Conservation (phyloP, 2,888 invertebrate genomes). For the Rotaria sp. region DNA sequence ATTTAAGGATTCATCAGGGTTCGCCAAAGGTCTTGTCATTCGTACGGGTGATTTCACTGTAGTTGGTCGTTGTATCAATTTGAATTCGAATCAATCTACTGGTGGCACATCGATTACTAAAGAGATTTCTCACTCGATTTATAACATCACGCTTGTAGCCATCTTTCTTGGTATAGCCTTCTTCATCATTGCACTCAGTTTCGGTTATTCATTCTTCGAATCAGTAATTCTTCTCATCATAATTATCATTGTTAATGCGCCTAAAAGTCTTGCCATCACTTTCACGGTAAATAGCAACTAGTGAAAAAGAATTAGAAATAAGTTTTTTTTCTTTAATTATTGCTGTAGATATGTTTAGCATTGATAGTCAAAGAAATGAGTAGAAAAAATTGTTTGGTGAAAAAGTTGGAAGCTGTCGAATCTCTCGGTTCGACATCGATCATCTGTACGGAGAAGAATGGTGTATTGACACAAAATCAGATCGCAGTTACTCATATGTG, state of each 20-base stretch:
- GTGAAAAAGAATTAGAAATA: no score
- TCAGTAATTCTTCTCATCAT: constrained; percentile 96
- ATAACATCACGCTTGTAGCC: constrained; percentile 84
- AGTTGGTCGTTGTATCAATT: constrained; percentile 56
- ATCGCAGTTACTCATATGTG: constrained; percentile 99
- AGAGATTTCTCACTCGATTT: constrained; percentile 98
- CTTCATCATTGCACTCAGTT: constrained; percentile 89
- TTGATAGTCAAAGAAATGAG: constrained; percentile 98
- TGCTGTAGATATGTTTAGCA: constrained; percentile 62
- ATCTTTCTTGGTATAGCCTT: constrained; percentile 76
- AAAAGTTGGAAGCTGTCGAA: constrained; percentile 98
- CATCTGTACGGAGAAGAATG: constrained; percentile 99
- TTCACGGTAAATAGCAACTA: constrained; percentile 66
- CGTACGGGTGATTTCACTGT: constrained; percentile 55
- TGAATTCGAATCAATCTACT: constrained; percentile 63
- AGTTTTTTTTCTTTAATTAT: background rate
- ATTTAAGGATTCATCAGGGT: no score
- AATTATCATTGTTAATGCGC: constrained; percentile 98
- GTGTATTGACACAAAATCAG: constrained; percentile 92
- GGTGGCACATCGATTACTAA: constrained; percentile 96
- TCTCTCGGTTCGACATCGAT: constrained; percentile 96
- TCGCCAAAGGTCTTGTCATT: constrained; percentile 52
- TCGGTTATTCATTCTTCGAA: constrained; percentile 95
- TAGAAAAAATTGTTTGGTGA: constrained; percentile 93
- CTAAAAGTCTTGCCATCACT: constrained; percentile 93